These are phyloP conservation scores for Eriosoma lanigerum DNA, from an alignment of 1,140 invertebrate genomes.

Conservation along the genomic window DNA sequence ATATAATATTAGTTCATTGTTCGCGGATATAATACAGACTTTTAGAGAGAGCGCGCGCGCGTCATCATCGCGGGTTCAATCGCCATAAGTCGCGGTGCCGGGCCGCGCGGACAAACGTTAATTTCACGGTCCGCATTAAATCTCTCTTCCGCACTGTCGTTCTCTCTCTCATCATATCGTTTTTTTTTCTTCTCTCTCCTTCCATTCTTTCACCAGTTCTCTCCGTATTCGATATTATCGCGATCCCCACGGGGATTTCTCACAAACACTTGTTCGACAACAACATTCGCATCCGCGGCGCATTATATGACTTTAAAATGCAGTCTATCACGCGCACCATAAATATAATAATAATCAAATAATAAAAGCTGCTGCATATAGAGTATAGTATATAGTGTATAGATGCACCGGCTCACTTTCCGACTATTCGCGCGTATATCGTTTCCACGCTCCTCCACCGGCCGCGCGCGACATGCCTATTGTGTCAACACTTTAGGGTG, in stretches of 20 bases:
- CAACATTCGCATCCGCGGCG: slow-evolving; percentile 38
- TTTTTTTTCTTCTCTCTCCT: neutral
- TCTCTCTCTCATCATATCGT: neutral
- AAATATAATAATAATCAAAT: no score
- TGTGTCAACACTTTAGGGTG: slow-evolving; percentile 51
- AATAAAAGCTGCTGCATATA: no score
- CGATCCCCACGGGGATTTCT: slow-evolving; percentile 14
- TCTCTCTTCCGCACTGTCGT: neutral
- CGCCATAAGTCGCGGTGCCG: no score
- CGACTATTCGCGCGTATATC: neutral
- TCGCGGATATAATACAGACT: no score
- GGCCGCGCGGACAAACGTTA: slow-evolving; percentile 15
- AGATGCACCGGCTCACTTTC: no score
- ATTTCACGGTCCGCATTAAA: slow-evolving; percentile 42
- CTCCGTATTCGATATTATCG: neutral
- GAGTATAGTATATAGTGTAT: no score
- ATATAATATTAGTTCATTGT: no score
- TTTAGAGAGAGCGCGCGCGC: no score
- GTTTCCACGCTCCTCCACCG: neutral
- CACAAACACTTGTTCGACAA: slow-evolving; percentile 48
- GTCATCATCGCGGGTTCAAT: no score
- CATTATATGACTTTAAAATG: slow-evolving; percentile 41
- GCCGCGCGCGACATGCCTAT: neutral
- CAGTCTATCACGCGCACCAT: slow-evolving; percentile 23
- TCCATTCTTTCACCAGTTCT: neutral